These are phyloP conservation scores for Cepaea hortensis DNA, from an alignment of 2,888 invertebrate genomes.

Conservation along the genomic window DNA sequence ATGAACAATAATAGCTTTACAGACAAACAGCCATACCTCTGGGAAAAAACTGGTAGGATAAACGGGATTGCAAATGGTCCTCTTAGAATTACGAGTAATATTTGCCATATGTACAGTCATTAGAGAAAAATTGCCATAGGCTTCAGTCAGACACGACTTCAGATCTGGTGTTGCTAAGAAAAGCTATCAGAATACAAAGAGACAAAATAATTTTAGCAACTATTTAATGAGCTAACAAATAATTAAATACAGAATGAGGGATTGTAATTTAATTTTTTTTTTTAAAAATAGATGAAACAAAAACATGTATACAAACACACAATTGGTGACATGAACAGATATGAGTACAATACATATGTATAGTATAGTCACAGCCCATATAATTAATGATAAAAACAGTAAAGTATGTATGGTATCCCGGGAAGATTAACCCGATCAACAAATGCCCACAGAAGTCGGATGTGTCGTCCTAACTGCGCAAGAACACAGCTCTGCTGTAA, in stretches of 20 bases:
- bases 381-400: too few species aligned
- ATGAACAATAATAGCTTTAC: not conserved
- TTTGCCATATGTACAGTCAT: conserved; percentile 58
- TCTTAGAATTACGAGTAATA: conserved; percentile 60
- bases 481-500: too few species aligned
- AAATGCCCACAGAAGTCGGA: too few species aligned
- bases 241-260: not conserved
- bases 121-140: conserved; percentile 60
- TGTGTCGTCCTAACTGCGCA: too few species aligned
- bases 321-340: too few species aligned
- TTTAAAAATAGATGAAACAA: not conserved
- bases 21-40: conserved; percentile 67
- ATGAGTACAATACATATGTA: not conserved
- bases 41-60: conserved; percentile 74
- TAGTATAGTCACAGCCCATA: not conserved
- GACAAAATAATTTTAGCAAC: too few species aligned
- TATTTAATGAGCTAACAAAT: not conserved
- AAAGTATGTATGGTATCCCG: too few species aligned
- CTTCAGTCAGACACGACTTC: conserved; percentile 60
- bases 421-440: too few species aligned
- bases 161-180: conserved; percentile 62
- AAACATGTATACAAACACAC: not conserved
- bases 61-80: conserved; percentile 64
- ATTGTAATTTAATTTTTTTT: not conserved
- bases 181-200: conserved; percentile 57